Evolutionary conservation across 2,888 invertebrate species (phyloP).

Genomic region (Cepaea hortensis): DNA sequence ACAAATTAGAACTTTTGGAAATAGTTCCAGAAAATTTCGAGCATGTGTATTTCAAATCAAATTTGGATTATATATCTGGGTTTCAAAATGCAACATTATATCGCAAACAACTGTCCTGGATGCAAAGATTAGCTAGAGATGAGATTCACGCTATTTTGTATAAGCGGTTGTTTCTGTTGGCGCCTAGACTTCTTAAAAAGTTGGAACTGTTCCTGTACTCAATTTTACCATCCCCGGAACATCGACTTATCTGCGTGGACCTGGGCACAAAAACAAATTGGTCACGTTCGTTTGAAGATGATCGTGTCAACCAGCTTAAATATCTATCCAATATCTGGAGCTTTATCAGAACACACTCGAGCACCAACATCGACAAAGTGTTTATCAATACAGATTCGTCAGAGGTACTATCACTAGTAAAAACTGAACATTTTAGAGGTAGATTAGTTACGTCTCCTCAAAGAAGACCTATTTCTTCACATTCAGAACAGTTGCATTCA

Average conservation of each 20-base stretch:
- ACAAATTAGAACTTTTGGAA: slow-evolving; percentile 19
- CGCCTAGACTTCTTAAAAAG: slow-evolving; percentile 1
- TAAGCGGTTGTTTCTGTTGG: slow-evolving; percentile 18
- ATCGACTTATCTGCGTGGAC: slow-evolving; percentile 40
- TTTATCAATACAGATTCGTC: slow-evolving; percentile 35
- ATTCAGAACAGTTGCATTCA: background rate
- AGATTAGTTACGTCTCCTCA: slow-evolving; percentile 8
- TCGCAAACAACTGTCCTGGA: slow-evolving; percentile 26
- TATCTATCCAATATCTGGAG: slow-evolving; percentile 32
- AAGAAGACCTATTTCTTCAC: background rate
- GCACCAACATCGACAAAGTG: slow-evolving; percentile 21
- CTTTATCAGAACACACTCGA: slow-evolving; percentile 18
- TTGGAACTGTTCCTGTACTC: slow-evolving; percentile 16
- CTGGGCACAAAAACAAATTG: slow-evolving; percentile 14
- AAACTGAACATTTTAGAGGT: background rate
- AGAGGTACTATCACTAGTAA: background rate
- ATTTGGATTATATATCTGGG: slow-evolving; percentile 37
- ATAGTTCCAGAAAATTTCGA: slow-evolving; percentile 23
- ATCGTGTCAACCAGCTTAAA: background rate
- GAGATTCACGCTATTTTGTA: slow-evolving; percentile 15
- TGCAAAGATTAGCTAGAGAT: slow-evolving; percentile 30
- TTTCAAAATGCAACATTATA: slow-evolving; percentile 31
- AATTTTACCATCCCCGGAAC: slow-evolving; percentile 12
- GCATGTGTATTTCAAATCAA: slow-evolving; percentile 41
- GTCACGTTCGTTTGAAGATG: background rate